Base-by-base conservation (phyloP, 2,888 invertebrate species). In the Petrophora chlorosata region DNA sequence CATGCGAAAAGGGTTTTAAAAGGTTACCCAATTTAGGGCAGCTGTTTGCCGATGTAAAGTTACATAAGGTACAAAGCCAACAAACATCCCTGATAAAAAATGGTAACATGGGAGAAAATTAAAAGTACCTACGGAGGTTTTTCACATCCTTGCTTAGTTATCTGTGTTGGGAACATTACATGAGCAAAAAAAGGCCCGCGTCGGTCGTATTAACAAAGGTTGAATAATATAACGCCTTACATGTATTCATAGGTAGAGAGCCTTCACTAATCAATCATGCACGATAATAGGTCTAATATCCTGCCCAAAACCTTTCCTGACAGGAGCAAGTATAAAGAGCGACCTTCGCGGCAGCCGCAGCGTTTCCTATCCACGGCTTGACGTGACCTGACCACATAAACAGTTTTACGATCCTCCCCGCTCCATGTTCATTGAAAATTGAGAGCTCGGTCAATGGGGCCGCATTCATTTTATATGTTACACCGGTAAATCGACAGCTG, bases 301-400 rank as follows among this genome's bases (percentile, higher is more conserved):
- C 35, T 35, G 41, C 25, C 30, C 25, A n/a, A 39, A 33, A 22
- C 29, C 36, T 15, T 45, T 28, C 36, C 33, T 14, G 32, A 35
- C 23, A 17, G 28, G 38, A 38, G 13, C 14, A 32, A 39, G 36
- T 19, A 26, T n/a, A 29, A 43, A 55, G 47, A 38, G 40, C 52
- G 70, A 74, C 72, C 72, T 76, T 76, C 69, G 50, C 12, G 53
- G 40, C 38, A 42, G 48, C 54, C 51, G 57, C 58, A 49, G 50
- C 60, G 66, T 71, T 71, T 76, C 73, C 63, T 70, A 73, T 67
- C 63, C 58, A 65, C 62, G 53, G 46, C 48, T 53, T 65, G 53
- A 74, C 79, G 82, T 81, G 82, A 77, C 68, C 56, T 50, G 71
- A 36, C 59, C 68, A 61, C 65, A 58, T 65, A 71, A 77, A 70